A percentile compares a stretch with the other conserved stretches of the same genome.
Evolutionary conservation across 2,888 invertebrate genomes (phyloP).

Genomic region (Trachelus iudaicus): DNA sequence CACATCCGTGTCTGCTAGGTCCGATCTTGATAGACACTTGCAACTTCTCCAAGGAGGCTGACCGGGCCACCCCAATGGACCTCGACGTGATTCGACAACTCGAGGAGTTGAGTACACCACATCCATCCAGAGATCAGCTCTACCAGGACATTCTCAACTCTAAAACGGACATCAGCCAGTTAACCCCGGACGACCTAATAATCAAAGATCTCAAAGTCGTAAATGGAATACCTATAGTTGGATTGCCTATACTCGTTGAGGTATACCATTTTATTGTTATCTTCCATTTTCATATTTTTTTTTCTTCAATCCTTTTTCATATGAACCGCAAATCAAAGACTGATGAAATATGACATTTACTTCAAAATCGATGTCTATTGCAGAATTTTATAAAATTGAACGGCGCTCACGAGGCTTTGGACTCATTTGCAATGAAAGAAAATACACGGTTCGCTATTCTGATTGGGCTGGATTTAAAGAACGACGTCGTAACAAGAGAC

Average conservation of each 20-base stretch:
- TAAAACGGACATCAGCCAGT: constrained; percentile 73
- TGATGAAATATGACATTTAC: background rate
- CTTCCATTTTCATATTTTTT: constrained; percentile 2
- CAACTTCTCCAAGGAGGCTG: constrained; percentile 76
- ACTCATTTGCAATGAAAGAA: constrained; percentile 65
- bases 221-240: constrained; percentile 69
- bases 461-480: constrained; percentile 72
- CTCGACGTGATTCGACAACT: constrained; percentile 70
- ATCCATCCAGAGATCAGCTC: constrained; percentile 46
- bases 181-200: constrained; percentile 77
- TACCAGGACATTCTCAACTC: constrained; percentile 72
- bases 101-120: constrained; percentile 68
- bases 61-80: constrained; percentile 77
- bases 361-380: constrained; percentile 15
- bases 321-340: background rate
- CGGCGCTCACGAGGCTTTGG: constrained; percentile 67
- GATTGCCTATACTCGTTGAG: constrained; percentile 75
- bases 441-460: constrained; percentile 68
- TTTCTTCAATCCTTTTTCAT: background rate
- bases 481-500: constrained; percentile 70
- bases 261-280: constrained; percentile 56
- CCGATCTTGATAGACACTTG: constrained; percentile 85
- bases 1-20: constrained; percentile 64
- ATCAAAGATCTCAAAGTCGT: constrained; percentile 81
- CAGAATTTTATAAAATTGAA: constrained; percentile 69